Conservation (phyloP, 92 coral and sea anemone genomes). For the Zoanthus gigantus region DNA sequence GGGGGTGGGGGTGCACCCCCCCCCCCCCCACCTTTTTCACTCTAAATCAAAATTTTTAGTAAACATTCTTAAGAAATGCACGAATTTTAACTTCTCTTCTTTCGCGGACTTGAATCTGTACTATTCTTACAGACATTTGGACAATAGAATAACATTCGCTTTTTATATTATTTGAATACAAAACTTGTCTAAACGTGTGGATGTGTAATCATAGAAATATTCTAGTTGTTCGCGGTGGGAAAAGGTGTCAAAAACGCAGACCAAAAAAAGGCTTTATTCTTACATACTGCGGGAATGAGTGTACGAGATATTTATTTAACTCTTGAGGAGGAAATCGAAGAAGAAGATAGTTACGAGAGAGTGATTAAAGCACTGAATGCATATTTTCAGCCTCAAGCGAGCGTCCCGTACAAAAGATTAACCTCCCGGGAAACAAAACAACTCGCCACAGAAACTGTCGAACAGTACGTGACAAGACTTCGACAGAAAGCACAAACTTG, state of each 20-base stretch:
- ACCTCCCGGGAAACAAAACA: conserved; percentile 54
- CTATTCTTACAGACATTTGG: no score
- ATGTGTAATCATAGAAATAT: no score
- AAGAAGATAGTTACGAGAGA: conserved; percentile 28
- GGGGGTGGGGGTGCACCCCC: no score
- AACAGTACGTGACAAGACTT: conserved; percentile 65
- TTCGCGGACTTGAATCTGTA: no score
- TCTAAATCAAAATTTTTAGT: no score
- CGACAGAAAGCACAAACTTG: conserved; percentile 62
- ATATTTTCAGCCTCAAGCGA: conserved; percentile 59
- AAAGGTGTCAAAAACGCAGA: conserved; percentile 59
- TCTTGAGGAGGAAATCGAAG: conserved; percentile 30
- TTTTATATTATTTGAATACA: no score
- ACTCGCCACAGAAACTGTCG: conserved; percentile 54
- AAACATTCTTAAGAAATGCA: no score
- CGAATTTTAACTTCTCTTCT: no score
- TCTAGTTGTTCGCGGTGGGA: conserved; percentile 50
- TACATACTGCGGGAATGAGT: conserved; percentile 64
- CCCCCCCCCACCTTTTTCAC: no score
- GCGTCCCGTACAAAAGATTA: conserved; percentile 34
- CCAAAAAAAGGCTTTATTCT: conserved; percentile 66
- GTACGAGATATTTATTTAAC: conserved; percentile 70
- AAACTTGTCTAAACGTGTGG: no score
- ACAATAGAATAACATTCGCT: no score
- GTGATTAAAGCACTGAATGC: conserved; percentile 52